These are phyloP conservation scores for Ephialtes manifestator DNA, from an alignment of 2,888 invertebrate genomes.

Conservation along the genomic window DNA sequence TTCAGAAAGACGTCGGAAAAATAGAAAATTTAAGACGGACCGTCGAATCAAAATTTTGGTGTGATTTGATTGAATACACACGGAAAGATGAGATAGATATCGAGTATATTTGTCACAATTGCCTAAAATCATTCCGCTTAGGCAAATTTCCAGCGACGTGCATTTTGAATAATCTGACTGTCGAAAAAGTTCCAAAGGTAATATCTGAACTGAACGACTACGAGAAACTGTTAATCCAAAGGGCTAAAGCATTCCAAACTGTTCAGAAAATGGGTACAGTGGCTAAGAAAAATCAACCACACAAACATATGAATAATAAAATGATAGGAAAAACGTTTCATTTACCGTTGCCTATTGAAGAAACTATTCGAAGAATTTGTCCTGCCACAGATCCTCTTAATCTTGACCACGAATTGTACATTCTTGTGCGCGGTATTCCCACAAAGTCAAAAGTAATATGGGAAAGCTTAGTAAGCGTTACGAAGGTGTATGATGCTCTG, in stretches of 20 bases:
- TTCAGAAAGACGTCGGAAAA: too few relatives aligned
- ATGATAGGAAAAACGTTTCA: slow-evolving; percentile 69
- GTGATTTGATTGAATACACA: too few relatives aligned
- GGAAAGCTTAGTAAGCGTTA: slow-evolving; percentile 76
- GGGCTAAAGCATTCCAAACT: slow-evolving; percentile 81
- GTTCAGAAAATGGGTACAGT: slow-evolving; percentile 77
- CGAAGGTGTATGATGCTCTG: slow-evolving; percentile 76
- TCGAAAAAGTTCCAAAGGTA: slow-evolving; percentile 61
- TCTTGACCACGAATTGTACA: slow-evolving; percentile 76
- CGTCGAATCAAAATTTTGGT: too few relatives aligned
- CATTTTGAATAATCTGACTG: slow-evolving; percentile 73
- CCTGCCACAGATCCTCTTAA: slow-evolving; percentile 74
- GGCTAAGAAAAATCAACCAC: slow-evolving; percentile 75
- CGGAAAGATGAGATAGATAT: too few relatives aligned
- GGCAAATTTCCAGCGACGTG: slow-evolving; percentile 74
- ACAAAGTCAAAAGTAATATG: slow-evolving; percentile 76
- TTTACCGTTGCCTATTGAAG: slow-evolving; percentile 75
- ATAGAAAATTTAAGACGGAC: too few relatives aligned
- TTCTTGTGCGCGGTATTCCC: slow-evolving; percentile 77
- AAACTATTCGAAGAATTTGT: slow-evolving; percentile 77
- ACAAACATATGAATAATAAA: slow-evolving; percentile 47
- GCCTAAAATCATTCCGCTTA: slow-evolving; percentile 68
- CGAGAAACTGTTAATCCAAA: slow-evolving; percentile 73
- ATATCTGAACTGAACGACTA: slow-evolving; percentile 74
- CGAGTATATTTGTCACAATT: slow-evolving; percentile 66